Evolutionary conservation across 2,113 vertebrate species (phyloP), one percentile per base, ranked within the genome.

Genomic region (Macheiramphus alcinus): DNA sequence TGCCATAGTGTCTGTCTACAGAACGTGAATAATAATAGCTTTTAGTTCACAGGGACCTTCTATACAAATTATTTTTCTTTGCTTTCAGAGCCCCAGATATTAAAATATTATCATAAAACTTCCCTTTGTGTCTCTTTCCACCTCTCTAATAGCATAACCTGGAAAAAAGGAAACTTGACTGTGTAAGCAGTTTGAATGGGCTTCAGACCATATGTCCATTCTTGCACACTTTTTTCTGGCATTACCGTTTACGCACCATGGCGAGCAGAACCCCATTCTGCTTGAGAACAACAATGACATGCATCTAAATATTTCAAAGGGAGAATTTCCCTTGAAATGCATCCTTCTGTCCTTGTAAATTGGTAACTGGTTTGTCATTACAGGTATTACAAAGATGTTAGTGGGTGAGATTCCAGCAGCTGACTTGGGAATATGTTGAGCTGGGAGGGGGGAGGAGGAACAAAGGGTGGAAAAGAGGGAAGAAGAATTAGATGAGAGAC

Each of bases 261-360:
- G 48, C 58, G 13, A 82, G 31, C 34, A 72, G 31, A 75, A 27
- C 16, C 16, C 3, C 7, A 7, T 79, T 86, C 62, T 90, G n/a
- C 25, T 92, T 92, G n/a, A 61, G 43, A 90, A 56, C 10, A 85
- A n/a, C 61, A 52, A 8, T 22, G 20, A 32, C 52, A 26, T 16
- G 10, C n/a, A 80, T 83, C 25, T 93, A 86, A 93, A 38, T 88
- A 88, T 88, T 92, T 86, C n/a, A 80, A 50, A 80, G 38, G 36
- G 50, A 73, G 81, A 90, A 31, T 23, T 71, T 56, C 32, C 43
- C 52, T 93, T 75, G 43, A 90, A 91, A 71, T 75, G 10, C 29
- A 43, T 50, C 26, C 20, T 63, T 88, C 52, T 85, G 17, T 75
- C 73, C 53, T 50, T 93, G 63, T 50, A 48, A 66, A 55, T 70